A percentile compares a stretch with the other conserved stretches of the same genome.
These are phyloP conservation scores for Volucella zonaria DNA, from an alignment of 2,888 invertebrate species.

Conservation along the genomic window DNA sequence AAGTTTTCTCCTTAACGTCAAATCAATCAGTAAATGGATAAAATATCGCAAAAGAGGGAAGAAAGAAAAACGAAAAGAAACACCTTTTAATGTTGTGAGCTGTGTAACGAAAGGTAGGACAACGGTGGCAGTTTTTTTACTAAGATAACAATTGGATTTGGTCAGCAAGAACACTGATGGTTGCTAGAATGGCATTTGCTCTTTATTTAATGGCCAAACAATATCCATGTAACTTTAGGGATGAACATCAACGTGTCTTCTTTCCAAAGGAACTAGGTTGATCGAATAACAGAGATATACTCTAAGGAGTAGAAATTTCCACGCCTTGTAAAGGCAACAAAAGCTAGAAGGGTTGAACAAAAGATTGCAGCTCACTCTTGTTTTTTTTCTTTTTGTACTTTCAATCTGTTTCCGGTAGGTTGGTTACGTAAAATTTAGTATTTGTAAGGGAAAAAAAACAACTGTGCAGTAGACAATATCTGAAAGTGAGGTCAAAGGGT, in stretches of 20 bases:
- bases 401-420: constrained; percentile 9
- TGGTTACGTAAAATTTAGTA: constrained; percentile 3
- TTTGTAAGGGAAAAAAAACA: not conserved
- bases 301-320: constrained; percentile 6
- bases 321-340: constrained; percentile 29
- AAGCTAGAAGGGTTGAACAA: constrained; percentile 27
- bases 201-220: constrained; percentile 55
- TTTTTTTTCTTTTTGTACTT: not conserved
- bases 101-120: constrained; percentile 3
- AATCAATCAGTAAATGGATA: constrained; percentile 67
- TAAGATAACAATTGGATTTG: constrained; percentile 58
- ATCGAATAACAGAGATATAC: constrained; percentile 29
- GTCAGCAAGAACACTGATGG: constrained; percentile 44
- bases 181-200: constrained; percentile 44
- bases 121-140: constrained; percentile 19
- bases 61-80: constrained; percentile 1
- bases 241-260: not conserved
- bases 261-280: constrained; percentile 14
- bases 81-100: not conserved
- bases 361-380: constrained; percentile 9
- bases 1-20: constrained; percentile 46
- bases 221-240: constrained; percentile 17
- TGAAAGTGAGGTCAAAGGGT: constrained; percentile 9
- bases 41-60: constrained; percentile 22
- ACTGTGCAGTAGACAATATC: constrained; percentile 4